Base-by-base conservation (phyloP, 2,888 invertebrate genomes). In the Galerucella pusilla region DNA sequence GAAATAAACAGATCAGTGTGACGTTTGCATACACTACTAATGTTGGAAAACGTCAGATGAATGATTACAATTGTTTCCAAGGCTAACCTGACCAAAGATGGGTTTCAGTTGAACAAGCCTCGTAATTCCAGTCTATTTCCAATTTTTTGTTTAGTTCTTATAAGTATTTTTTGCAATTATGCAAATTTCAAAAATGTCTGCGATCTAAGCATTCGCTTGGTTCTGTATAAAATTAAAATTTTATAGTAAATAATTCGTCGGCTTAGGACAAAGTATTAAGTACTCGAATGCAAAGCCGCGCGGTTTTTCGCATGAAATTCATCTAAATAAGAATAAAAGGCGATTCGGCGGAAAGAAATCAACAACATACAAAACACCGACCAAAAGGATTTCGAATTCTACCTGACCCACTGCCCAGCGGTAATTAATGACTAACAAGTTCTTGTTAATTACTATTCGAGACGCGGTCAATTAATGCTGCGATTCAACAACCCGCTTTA, bases 351-450 rank as follows among this genome's bases (percentile, higher is more conserved):
- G 71, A 71, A 71, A 65, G 71, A 28, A 59, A 25, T 20, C 35
- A 6, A 42, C 35, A 42, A 42, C 35, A 42, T 42, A 46, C 69
- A 59, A n/a, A 20, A 25, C 12, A 46, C 69, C 35, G 49, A 35
- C 49, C 54, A 45, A 42, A 72, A 72, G 60, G 60, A 72, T 72
- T 57, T 72, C 72, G 66, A 59, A 72, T 77, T 81, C 80, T 83
- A 84, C 83, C 82, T 83, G 83, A 77, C 72, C 76, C 80, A 71
- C 75, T 71, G 83, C 83, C 45, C 66, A 60, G 46, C 45, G 11
- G 66, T 85, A 85, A 85, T 85, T 85, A 85, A 85, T 84, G 85
- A 84, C 84, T 84, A 83, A 85, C 85, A 85, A 84, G 85, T 85
- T 85, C 83, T 80, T 83, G 84, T 85, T 85, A 85, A 85, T 85